These are phyloP conservation scores for Pimephales promelas DNA, from an alignment of 2,113 vertebrate species.

Conservation along the genomic window DNA sequence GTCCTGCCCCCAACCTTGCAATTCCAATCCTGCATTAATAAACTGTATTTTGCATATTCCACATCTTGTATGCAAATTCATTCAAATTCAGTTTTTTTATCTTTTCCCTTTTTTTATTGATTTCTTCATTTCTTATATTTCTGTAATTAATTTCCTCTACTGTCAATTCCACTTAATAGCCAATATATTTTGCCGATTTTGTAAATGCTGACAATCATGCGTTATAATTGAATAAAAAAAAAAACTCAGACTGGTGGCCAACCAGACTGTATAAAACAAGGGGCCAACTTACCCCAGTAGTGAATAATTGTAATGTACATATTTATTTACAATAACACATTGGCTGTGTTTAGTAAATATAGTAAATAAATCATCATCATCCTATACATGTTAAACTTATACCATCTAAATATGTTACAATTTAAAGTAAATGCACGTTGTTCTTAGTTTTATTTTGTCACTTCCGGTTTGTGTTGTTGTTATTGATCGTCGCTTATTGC, in stretches of 20 bases:
- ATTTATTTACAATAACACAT: no score
- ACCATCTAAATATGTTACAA: no score
- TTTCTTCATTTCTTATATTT: neutral
- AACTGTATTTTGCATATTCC: neutral
- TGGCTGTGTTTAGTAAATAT: no score
- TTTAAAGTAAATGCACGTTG: no score
- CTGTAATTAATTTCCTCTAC: neutral
- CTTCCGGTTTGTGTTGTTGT: conserved; percentile 21
- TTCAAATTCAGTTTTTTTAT: neutral
- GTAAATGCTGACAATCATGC: neutral
- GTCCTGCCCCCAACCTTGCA: neutral
- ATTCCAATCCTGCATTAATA: neutral
- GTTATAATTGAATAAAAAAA: neutral
- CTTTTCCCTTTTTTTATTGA: neutral
- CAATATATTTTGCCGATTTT: neutral
- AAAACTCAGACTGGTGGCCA: no score
- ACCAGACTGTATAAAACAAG: no score
- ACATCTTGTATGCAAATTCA: neutral
- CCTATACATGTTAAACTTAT: no score
- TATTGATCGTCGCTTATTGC: neutral
- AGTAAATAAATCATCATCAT: no score
- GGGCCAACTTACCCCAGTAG: no score
- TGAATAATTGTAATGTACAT: no score
- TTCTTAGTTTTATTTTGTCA: neutral
- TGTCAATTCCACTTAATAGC: neutral